phyloP scores from a whole-genome alignment of 2,797 vertebrate genomes.

The Helostoma temminkii region DNA sequence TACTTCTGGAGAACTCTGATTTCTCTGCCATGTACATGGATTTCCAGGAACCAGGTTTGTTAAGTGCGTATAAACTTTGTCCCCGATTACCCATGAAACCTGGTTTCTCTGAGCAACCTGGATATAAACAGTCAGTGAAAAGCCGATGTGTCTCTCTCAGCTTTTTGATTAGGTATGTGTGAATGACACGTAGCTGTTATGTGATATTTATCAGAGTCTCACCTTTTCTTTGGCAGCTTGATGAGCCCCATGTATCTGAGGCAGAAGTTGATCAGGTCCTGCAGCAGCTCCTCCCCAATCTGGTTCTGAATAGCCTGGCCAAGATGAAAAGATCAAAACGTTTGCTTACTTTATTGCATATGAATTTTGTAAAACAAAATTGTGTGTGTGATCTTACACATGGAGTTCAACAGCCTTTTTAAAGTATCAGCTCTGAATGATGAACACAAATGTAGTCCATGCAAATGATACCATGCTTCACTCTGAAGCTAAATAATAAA shows the following conservation, averaged over 20 bases:
- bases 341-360: too few species aligned
- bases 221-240: slow-evolving; percentile 98
- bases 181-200: neutral
- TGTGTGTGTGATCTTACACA: too few species aligned
- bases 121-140: too few species aligned
- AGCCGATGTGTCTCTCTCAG: neutral
- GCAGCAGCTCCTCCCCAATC: slow-evolving; percentile 94
- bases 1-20: too few species aligned
- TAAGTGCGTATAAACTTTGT: too few species aligned
- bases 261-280: slow-evolving; percentile 98
- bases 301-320: slow-evolving; percentile 95
- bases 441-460: neutral
- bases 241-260: slow-evolving; percentile 96
- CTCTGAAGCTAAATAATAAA: neutral
- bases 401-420: too few species aligned
- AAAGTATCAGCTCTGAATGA: neutral
- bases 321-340: neutral
- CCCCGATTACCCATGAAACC: too few species aligned
- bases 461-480: too few species aligned
- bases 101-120: too few species aligned
- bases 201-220: slow-evolving; percentile 21
- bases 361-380: too few species aligned
- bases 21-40: too few species aligned
- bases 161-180: neutral
- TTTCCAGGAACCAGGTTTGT: too few species aligned